A percentile compares a stretch with the other conserved stretches of the same genome.
These are phyloP conservation scores for Zaprionus bogoriensis DNA, from an alignment of 2,888 invertebrate species.

Conservation along the genomic window DNA sequence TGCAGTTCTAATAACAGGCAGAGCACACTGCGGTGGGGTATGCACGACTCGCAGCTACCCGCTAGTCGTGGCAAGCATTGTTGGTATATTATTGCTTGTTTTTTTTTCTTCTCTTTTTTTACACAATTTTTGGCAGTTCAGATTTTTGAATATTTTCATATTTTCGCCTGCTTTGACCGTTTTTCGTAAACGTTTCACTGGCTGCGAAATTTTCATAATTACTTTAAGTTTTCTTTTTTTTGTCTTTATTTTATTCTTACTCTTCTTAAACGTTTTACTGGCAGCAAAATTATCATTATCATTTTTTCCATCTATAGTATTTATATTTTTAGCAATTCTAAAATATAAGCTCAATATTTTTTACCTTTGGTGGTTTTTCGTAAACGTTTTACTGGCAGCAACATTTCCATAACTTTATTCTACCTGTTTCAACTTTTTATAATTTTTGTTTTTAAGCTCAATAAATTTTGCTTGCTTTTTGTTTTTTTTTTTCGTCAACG, in stretches of 20 bases:
- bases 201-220: too few species aligned
- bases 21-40: not conserved
- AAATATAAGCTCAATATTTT: too few species aligned
- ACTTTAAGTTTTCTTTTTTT: too few species aligned
- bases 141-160: too few species aligned
- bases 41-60: not conserved
- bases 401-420: too few species aligned
- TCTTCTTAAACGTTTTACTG: not conserved
- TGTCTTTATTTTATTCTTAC: too few species aligned
- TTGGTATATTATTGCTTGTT: not conserved
- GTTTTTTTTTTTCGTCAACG: too few species aligned
- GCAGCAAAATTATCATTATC: not conserved
- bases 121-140: not conserved
- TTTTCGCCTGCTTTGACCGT: not conserved
- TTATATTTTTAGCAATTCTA: not conserved
- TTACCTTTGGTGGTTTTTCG: not conserved
- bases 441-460: too few species aligned
- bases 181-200: not conserved
- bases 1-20: slow-evolving; percentile 57
- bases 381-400: not conserved
- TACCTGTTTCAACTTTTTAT: too few species aligned
- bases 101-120: too few species aligned
- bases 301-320: not conserved
- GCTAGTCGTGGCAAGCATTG: too few species aligned
- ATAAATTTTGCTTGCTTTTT: too few species aligned